Conservation (phyloP, 2,113 vertebrate species). For the Cygnus atratus region DNA sequence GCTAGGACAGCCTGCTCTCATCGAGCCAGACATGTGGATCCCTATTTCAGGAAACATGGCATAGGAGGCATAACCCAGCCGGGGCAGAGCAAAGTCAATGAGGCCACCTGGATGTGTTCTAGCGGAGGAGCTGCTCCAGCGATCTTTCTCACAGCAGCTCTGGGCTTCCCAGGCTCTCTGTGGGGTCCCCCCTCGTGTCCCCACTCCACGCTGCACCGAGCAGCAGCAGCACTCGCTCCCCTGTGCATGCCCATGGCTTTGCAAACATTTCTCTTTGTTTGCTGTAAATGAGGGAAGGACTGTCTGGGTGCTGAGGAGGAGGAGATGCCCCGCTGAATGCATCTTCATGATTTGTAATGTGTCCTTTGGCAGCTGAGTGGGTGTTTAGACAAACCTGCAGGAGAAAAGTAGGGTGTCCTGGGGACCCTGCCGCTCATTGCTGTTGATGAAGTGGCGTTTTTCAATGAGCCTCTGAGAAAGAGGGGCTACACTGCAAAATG, state of each 20-base stretch:
- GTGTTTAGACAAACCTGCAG: background rate
- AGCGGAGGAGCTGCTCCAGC: background rate
- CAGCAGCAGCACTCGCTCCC: background rate
- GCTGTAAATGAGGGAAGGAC: background rate
- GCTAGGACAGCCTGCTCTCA: conserved; percentile 29
- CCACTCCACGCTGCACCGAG: rapidly evolving
- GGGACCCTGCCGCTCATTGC: background rate
- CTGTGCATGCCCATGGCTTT: rapidly evolving
- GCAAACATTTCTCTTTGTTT: background rate
- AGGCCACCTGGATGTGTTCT: background rate
- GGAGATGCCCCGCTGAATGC: background rate
- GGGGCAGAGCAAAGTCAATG: background rate
- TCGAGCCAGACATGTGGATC: background rate
- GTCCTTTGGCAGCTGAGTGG: background rate
- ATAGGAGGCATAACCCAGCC: background rate
- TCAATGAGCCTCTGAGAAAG: background rate
- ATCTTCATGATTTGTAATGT: background rate
- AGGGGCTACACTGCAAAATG: background rate
- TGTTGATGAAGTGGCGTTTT: background rate
- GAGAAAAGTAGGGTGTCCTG: background rate
- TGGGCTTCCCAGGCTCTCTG: background rate
- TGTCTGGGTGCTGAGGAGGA: background rate
- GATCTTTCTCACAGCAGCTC: background rate
- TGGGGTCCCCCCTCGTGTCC: rapidly evolving
- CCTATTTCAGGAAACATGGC: conserved; percentile 50